Percentiles rank a stretch among this genome's conserved stretches.
Evolutionary conservation across 2,888 invertebrate genomes (phyloP).

Genomic region (Drosophila sordidapex): DNA sequence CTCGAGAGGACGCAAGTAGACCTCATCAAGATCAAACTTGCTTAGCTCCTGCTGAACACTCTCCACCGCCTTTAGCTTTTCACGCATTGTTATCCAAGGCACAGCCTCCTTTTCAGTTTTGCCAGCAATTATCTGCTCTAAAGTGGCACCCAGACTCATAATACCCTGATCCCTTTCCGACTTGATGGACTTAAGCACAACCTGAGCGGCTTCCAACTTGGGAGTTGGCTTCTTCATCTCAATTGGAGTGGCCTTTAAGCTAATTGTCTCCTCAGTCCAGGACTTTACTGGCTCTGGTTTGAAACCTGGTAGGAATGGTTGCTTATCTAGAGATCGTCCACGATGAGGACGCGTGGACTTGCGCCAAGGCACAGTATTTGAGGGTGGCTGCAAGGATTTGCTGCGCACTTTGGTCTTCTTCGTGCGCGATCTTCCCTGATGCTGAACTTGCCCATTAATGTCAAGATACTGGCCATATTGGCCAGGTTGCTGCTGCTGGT

Average conservation of each 20-base stretch:
- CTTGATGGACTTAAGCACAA: slow-evolving; percentile 86
- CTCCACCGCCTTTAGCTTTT: slow-evolving; percentile 83
- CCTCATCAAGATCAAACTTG: slow-evolving; percentile 85
- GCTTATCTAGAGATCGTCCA: slow-evolving; percentile 86
- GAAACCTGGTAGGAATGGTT: slow-evolving; percentile 83
- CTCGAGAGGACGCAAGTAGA: slow-evolving; percentile 84
- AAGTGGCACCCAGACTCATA: slow-evolving; percentile 82
- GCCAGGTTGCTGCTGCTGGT: slow-evolving; percentile 65
- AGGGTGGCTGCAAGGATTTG: slow-evolving; percentile 84
- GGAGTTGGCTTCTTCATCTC: slow-evolving; percentile 86
- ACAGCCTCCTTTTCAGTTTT: slow-evolving; percentile 83
- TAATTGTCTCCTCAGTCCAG: slow-evolving; percentile 89
- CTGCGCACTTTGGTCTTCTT: slow-evolving; percentile 83
- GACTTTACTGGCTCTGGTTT: slow-evolving; percentile 85
- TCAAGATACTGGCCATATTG: slow-evolving; percentile 77
- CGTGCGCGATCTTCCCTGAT: slow-evolving; percentile 82
- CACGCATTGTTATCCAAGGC: slow-evolving; percentile 84
- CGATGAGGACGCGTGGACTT: slow-evolving; percentile 82
- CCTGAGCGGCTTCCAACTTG: slow-evolving; percentile 85
- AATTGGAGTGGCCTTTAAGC: slow-evolving; percentile 87
- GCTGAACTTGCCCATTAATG: slow-evolving; percentile 77
- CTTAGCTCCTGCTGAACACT: slow-evolving; percentile 84
- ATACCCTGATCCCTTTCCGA: slow-evolving; percentile 85
- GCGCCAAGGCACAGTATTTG: slow-evolving; percentile 83
- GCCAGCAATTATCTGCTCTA: slow-evolving; percentile 83